phyloP scores from a whole-genome alignment of 2,797 vertebrate genomes.

The Pogonophryne albipinna region DNA sequence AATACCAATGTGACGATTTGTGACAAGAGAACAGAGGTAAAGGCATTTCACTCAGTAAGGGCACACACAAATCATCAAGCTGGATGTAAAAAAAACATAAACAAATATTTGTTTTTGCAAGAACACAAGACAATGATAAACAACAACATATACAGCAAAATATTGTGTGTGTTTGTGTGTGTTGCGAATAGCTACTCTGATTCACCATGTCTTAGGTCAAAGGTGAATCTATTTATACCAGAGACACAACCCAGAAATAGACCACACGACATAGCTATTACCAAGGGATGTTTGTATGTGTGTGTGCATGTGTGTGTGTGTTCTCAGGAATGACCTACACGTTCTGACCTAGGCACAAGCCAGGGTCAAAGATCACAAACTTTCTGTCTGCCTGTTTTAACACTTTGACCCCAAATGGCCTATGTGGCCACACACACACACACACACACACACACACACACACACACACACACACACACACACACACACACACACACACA shows the following conservation, averaged over 20 bases:
- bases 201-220: conserved; percentile 53
- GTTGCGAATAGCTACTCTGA: conserved; percentile 43
- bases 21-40: too few relatives aligned
- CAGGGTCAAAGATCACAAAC: conserved; percentile 81
- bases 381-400: conserved; percentile 81
- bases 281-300: conserved; percentile 12
- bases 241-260: conserved; percentile 72
- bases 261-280: conserved; percentile 62
- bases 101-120: too few relatives aligned
- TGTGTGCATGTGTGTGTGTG: conserved; percentile 57
- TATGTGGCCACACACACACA: too few relatives aligned
- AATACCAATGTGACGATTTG: too few relatives aligned
- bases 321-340: conserved; percentile 72
- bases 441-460: too few relatives aligned
- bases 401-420: conserved; percentile 68
- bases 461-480: too few relatives aligned
- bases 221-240: conserved; percentile 78
- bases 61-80: too few relatives aligned
- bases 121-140: background rate
- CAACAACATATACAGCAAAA: background rate
- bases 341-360: conserved; percentile 86
- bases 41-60: too few relatives aligned
- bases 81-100: too few relatives aligned
- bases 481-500: too few relatives aligned
- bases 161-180: conserved; percentile 12